A percentile compares a stretch with the other conserved stretches of the same genome.
Evolutionary conservation across 2,888 invertebrate species (phyloP).

Genomic region (Thymelicus sylvestris): DNA sequence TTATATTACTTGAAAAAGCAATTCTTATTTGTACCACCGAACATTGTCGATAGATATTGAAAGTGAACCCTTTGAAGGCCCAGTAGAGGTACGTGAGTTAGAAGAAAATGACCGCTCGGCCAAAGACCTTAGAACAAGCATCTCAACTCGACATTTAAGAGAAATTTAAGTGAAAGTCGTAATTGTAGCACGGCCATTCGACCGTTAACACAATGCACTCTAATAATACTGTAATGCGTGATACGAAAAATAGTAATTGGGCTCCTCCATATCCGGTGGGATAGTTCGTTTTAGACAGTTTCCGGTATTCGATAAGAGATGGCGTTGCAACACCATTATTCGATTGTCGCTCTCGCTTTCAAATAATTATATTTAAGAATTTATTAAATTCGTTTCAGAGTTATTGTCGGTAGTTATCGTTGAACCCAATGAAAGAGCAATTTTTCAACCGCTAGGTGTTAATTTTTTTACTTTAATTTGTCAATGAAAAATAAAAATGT

Average conservation of each 20-base stretch:
- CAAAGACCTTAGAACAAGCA: conserved; percentile 30
- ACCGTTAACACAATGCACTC: conserved; percentile 55
- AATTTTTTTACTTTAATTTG: too few relatives aligned
- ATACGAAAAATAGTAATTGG: conserved; percentile 44
- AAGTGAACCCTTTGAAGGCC: conserved; percentile 19
- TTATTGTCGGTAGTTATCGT: too few relatives aligned
- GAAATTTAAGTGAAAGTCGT: conserved; percentile 59
- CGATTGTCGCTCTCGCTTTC: background rate
- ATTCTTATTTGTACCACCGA: too few relatives aligned
- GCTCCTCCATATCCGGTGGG: conserved; percentile 38
- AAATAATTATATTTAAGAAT: too few relatives aligned
- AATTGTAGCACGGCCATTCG: conserved; percentile 49
- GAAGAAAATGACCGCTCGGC: conserved; percentile 24
- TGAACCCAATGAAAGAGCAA: too few relatives aligned
- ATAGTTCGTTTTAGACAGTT: background rate
- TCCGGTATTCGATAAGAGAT: conserved; percentile 4
- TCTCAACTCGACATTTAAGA: conserved; percentile 46
- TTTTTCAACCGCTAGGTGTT: too few relatives aligned
- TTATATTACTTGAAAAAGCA: too few relatives aligned
- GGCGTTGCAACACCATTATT: background rate
- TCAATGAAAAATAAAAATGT: too few relatives aligned
- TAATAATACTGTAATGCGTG: conserved; percentile 34
- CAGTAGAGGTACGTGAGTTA: conserved; percentile 7
- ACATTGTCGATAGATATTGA: background rate
- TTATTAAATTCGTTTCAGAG: too few relatives aligned